These are phyloP conservation scores for Pseudopipra pipra DNA, from an alignment of 2,113 vertebrate genomes.

Conservation along the genomic window DNA sequence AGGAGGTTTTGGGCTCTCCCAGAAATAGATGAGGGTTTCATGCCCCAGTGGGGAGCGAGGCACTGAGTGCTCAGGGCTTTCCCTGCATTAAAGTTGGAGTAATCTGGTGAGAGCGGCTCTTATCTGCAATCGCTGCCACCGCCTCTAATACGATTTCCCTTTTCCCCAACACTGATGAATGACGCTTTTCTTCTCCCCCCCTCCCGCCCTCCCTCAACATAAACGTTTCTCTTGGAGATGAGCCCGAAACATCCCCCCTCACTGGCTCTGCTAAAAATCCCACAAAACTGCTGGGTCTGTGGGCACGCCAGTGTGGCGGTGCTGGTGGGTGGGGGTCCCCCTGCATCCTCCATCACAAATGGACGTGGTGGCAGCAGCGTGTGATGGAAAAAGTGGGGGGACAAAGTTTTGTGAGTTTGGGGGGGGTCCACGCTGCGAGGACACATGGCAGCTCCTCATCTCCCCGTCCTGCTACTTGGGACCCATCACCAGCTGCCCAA, in stretches of 20 bases:
- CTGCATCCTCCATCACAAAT: accelerated
- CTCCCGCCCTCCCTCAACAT: neutral
- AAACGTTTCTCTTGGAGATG: slow-evolving; percentile 54
- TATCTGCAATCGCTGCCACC: neutral
- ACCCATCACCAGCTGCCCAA: accelerated
- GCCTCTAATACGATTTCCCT: slow-evolving; percentile 32
- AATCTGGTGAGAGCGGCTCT: neutral
- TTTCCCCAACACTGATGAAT: neutral
- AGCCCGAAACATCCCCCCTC: neutral
- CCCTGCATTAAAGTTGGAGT: neutral
- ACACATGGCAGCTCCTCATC: accelerated
- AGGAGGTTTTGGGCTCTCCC: neutral
- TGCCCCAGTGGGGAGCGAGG: neutral
- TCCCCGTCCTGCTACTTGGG: accelerated
- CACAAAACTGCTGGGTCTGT: neutral
- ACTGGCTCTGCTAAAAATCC: neutral
- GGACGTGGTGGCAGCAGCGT: accelerated
- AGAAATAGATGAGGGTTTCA: neutral
- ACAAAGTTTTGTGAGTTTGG: neutral
- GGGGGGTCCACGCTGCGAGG: accelerated
- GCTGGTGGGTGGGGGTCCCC: neutral
- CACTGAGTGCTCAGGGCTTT: neutral
- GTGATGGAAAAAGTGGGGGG: neutral
- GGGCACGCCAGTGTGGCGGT: neutral
- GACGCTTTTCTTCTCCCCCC: slow-evolving; percentile 37